Evolutionary conservation across 2,888 invertebrate genomes (phyloP).

Genomic region (Thecophora atra): DNA sequence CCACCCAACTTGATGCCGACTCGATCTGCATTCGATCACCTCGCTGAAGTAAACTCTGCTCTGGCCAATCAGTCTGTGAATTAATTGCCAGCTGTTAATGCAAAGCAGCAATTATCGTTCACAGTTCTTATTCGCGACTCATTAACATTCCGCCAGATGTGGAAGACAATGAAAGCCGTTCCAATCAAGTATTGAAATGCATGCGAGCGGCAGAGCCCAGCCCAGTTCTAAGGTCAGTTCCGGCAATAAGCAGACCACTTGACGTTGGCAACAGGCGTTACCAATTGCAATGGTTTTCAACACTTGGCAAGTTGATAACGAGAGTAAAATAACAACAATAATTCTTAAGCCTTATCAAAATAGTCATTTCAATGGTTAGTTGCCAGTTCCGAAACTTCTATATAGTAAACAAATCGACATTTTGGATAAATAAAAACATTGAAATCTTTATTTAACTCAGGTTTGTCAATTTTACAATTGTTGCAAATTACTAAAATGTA

Average conservation of each 20-base stretch:
- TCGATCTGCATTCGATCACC: no score
- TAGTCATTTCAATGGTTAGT: no score
- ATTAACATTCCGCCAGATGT: constrained; percentile 9
- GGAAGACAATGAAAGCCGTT: constrained; percentile 16
- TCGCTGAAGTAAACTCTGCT: no score
- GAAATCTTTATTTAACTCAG: constrained; percentile 54
- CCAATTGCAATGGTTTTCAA: neutral
- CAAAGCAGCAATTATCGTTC: neutral
- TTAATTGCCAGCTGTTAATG: neutral
- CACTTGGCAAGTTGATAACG: neutral
- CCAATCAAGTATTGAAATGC: constrained; percentile 16
- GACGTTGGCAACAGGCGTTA: neutral
- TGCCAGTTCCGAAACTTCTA: no score
- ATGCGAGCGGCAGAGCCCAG: constrained; percentile 45
- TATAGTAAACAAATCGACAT: constrained; percentile 34
- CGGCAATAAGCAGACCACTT: constrained; percentile 50
- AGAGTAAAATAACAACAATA: neutral
- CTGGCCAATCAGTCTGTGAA: neutral
- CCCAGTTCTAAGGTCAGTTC: constrained; percentile 57
- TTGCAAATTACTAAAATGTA: constrained; percentile 48
- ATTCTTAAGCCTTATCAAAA: no score
- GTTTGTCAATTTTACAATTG: constrained; percentile 60
- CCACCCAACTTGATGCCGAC: neutral
- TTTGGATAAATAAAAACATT: constrained; percentile 54
- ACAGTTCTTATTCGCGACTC: neutral